A percentile compares a stretch with the other conserved stretches of the same genome.
These are phyloP conservation scores for Philopedon plagiatum DNA, from an alignment of 2,888 invertebrate species.

Conservation along the genomic window DNA sequence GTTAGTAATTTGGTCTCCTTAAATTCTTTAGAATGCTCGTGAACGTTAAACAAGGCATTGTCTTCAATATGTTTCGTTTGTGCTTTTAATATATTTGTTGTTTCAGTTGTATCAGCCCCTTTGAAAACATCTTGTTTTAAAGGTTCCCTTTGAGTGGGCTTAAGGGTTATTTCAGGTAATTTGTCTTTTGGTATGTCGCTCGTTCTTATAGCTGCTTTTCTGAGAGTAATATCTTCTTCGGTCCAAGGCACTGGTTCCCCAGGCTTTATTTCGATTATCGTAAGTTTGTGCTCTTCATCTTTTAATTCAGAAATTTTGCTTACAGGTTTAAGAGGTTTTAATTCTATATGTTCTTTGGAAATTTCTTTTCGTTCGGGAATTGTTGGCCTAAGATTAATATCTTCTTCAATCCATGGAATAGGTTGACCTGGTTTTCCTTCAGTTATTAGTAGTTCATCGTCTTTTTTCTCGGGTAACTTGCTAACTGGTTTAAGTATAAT, in stretches of 20 bases:
- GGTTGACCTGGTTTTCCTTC: constrained; percentile 37
- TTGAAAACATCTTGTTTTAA: neutral
- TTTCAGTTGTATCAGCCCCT: neutral
- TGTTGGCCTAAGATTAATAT: constrained; percentile 70
- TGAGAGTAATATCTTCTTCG: constrained; percentile 73
- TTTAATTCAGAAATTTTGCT: constrained; percentile 21
- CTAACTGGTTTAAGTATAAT: constrained; percentile 70
- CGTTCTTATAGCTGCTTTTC: constrained; percentile 64
- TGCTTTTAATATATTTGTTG: neutral
- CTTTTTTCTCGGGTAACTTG: constrained; percentile 21
- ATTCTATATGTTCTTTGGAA: constrained; percentile 57
- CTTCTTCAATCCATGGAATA: constrained; percentile 76
- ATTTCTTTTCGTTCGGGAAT: constrained; percentile 68
- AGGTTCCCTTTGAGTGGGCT: neutral
- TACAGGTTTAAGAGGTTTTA: constrained; percentile 58
- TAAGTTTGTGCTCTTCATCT: constrained; percentile 13
- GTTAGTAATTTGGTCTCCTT: constrained; percentile 14
- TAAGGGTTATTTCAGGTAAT: constrained; percentile 66
- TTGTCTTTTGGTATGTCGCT: constrained; percentile 71
- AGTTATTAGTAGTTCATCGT: neutral
- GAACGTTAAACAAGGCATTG: constrained; percentile 30
- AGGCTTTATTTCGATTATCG: constrained; percentile 10
- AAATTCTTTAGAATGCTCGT: constrained; percentile 22
- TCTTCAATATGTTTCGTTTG: constrained; percentile 41
- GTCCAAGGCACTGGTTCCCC: constrained; percentile 62